Evolutionary conservation across 2,113 vertebrate genomes (phyloP).

Genomic region (Ophthalmolycus amberensis): DNA sequence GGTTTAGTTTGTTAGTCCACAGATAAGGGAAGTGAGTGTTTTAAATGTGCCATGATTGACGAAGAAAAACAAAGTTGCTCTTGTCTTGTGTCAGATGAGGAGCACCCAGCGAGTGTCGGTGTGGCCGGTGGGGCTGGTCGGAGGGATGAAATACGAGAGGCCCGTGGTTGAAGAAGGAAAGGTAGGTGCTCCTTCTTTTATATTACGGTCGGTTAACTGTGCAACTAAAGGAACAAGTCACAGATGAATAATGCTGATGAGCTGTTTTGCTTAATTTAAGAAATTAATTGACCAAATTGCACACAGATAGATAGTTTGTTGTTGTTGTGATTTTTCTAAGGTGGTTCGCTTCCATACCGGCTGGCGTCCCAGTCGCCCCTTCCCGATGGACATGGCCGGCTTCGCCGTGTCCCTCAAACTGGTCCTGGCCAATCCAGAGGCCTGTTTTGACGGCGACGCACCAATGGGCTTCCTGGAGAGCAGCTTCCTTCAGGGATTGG

Average conservation of each 20-base stretch:
- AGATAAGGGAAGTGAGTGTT: not conserved
- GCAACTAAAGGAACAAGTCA: not conserved
- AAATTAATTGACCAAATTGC: not conserved
- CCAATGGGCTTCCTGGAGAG: constrained; percentile 92
- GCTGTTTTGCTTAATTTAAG: not conserved
- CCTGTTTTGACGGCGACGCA: constrained; percentile 87
- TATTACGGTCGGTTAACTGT: not conserved
- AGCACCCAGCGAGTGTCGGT: constrained; percentile 88
- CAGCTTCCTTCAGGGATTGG: constrained; percentile 88
- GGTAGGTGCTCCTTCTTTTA: constrained; percentile 66
- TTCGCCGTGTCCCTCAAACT: constrained; percentile 89
- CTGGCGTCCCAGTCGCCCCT: constrained; percentile 91
- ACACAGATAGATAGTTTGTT: not conserved
- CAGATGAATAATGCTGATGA: too few species aligned
- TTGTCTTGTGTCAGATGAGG: constrained; percentile 86
- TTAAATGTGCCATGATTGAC: not conserved
- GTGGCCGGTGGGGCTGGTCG: constrained; percentile 93
- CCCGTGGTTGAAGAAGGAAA: constrained; percentile 88
- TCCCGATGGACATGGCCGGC: constrained; percentile 93
- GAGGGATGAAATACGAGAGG: constrained; percentile 90
- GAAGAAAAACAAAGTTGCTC: not conserved
- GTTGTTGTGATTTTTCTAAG: constrained; percentile 32
- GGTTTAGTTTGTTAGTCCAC: accelerated
- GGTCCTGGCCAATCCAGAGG: constrained; percentile 85
- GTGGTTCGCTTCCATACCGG: constrained; percentile 91